Evolutionary conservation across 1,140 invertebrate species (phyloP).

Genomic region (Drosophila elegans): DNA sequence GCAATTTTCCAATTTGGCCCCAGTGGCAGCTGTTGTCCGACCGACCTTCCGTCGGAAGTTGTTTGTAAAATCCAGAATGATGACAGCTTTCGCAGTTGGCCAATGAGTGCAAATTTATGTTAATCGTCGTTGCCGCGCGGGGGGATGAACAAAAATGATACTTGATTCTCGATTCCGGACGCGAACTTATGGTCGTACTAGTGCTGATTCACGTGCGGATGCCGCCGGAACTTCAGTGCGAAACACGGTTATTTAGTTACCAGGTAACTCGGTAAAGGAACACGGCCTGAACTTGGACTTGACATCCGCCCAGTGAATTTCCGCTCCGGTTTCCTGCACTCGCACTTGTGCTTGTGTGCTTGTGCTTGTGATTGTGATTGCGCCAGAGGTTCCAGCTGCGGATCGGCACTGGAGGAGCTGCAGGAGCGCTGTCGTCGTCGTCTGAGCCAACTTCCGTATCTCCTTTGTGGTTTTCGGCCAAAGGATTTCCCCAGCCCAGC

Average conservation of each 20-base stretch:
- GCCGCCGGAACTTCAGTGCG: conserved; percentile 60
- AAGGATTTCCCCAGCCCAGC: conserved; percentile 81
- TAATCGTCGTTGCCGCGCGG: conserved; percentile 48
- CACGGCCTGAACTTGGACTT: conserved; percentile 59
- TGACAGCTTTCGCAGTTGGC: conserved; percentile 47
- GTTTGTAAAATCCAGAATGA: conserved; percentile 84
- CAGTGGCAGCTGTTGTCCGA: conserved; percentile 30
- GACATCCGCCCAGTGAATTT: conserved; percentile 79
- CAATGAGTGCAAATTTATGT: conserved; percentile 70
- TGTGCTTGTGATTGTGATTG: conserved; percentile 35
- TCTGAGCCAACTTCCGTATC: conserved; percentile 83
- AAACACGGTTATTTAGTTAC: conserved; percentile 55
- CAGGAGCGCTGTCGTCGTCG: conserved; percentile 58
- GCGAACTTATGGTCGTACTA: not conserved
- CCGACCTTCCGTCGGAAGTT: conserved; percentile 82
- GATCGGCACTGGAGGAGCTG: conserved; percentile 57
- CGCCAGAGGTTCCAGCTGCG: conserved; percentile 40
- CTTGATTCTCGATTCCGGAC: not conserved
- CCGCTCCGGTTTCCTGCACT: conserved; percentile 67
- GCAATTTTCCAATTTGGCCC: conserved; percentile 65
- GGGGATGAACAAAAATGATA: not conserved
- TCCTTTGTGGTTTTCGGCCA: conserved; percentile 82
- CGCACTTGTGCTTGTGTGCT: conserved; percentile 41
- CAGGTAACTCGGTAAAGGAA: conserved; percentile 38
- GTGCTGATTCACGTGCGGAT: conserved; percentile 30